Base-by-base conservation (phyloP, 2,113 vertebrate genomes). In the Prunella himalayana region DNA sequence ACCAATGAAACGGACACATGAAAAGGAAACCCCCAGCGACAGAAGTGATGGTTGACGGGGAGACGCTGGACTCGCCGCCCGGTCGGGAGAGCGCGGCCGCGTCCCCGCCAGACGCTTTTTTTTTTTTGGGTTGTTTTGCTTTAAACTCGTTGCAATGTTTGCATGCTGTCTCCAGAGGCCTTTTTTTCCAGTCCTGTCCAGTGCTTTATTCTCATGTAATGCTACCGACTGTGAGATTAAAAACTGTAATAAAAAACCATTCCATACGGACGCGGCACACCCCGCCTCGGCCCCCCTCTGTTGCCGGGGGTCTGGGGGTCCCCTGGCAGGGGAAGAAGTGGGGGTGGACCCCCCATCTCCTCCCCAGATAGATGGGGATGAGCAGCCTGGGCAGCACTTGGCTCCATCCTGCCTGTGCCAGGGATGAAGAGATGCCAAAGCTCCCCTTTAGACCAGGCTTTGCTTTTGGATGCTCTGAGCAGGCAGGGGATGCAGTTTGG, bases 161-260 rank as follows among this genome's bases (percentile, higher is more conserved):
- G 99, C 99, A 99, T 99, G 99, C 98, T 96, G 96, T 97, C 98
- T 98, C 97, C 98, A 98, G 98, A 98, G 98, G 98, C 98, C 98
- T 98, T 98, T 96, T 96, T 96, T 98, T 96, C 98, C 98, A 98
- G 99, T 98, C 98, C 98, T 99, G 99, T 99, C 98, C 97, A 98
- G 98, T 98, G 98, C 99, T 99, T 99, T 98, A 97, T 97, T 97
- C 97, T 97, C 97, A 84, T 98, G 97, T 98, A 98, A 98, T 98
- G 98, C 98, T 98, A 98, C 98, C 98, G 86, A 98, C 97, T 98
- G 97, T 98, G 98, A 98, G 98, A 99, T 98, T 98, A 98, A 95
- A 82, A 98, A 98, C 92, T 85, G 96, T 98, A 99, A 99, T 99
- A 99, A 99, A 99, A 50, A 41, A 90, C 98, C 98, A 98, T 99